These are phyloP conservation scores for Nothocercus julius DNA, from an alignment of 2,113 vertebrate genomes.

Conservation along the genomic window DNA sequence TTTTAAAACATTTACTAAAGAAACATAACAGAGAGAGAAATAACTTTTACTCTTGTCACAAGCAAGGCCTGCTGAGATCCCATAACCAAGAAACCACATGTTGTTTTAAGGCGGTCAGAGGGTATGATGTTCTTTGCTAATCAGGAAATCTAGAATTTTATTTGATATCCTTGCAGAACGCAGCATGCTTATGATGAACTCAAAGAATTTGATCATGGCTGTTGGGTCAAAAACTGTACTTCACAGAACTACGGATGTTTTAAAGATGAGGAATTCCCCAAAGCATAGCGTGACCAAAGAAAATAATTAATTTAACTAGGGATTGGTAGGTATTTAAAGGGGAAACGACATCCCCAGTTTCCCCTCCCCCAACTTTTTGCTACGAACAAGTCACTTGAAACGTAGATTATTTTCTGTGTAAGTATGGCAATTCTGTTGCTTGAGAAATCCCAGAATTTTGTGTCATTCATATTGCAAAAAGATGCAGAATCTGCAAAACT, in stretches of 20 bases:
- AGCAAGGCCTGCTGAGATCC: slow-evolving; percentile 47
- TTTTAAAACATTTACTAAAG: slow-evolving; percentile 66
- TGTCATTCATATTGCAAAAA: background rate
- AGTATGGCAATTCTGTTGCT: background rate
- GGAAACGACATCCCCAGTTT: background rate
- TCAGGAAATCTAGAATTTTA: background rate
- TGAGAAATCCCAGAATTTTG: background rate
- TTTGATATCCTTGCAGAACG: slow-evolving; percentile 24
- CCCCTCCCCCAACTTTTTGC: background rate
- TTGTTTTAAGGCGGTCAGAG: slow-evolving; percentile 27
- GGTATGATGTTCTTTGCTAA: background rate
- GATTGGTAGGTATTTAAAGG: background rate
- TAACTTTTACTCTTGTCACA: slow-evolving; percentile 49
- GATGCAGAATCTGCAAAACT: background rate
- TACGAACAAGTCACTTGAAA: background rate
- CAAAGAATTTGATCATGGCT: background rate
- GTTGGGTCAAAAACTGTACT: background rate
- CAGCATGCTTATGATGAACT: background rate
- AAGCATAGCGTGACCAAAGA: background rate
- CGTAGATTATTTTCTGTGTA: background rate
- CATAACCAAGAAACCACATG: slow-evolving; percentile 39
- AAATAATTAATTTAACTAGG: background rate
- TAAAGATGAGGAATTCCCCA: background rate
- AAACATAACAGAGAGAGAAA: slow-evolving; percentile 64
- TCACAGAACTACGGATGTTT: background rate